These are phyloP conservation scores for Papilio demoleus DNA, from an alignment of 2,888 invertebrate species.

Conservation along the genomic window DNA sequence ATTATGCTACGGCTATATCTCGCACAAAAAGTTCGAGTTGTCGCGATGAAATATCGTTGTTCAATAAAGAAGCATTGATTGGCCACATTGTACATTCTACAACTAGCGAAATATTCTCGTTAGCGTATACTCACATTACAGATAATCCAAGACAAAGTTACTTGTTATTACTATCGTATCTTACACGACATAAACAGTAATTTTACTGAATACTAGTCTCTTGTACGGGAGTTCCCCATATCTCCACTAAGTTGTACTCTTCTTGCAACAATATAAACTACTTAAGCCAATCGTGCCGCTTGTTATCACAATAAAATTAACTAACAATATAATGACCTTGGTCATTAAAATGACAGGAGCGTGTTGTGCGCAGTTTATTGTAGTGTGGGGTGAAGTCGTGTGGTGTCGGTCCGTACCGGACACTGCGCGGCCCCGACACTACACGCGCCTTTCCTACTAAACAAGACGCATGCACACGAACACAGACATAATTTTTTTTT, in stretches of 20 bases:
- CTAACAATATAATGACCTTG: no score
- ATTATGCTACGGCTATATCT: no score
- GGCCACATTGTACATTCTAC: no score
- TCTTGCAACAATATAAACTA: neutral
- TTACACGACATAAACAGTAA: no score
- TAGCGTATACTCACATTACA: no score
- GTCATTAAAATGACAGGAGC: neutral
- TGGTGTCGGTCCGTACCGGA: slow-evolving; percentile 21
- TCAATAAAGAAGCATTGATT: no score
- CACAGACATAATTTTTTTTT: neutral
- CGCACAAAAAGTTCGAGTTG: no score
- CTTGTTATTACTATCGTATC: no score
- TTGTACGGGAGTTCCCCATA: neutral
- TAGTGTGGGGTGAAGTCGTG: neutral
- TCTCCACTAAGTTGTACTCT: neutral
- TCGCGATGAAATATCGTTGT: no score
- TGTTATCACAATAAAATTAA: neutral
- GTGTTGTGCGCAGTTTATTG: neutral
- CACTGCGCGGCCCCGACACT: neutral
- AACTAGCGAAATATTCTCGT: no score
- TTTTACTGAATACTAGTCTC: neutral
- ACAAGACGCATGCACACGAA: neutral
- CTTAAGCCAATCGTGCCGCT: neutral
- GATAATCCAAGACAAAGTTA: no score
- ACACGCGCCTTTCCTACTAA: neutral